A percentile compares a stretch with the other conserved stretches of the same genome.
phyloP scores from a whole-genome alignment of 2,888 invertebrate species.

The Morpho helenor region DNA sequence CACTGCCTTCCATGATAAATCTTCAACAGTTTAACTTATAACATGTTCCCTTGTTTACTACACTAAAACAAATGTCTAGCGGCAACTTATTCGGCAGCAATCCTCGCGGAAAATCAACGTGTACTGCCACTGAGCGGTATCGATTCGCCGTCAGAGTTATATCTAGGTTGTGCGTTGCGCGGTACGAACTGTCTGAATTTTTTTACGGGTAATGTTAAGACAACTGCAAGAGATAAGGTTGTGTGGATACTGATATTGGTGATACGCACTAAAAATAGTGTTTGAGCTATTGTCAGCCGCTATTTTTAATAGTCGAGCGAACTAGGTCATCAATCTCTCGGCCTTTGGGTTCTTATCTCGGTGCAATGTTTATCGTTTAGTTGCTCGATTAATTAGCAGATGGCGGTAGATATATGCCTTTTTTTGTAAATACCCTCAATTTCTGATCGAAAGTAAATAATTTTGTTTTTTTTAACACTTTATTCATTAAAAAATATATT shows the following conservation, averaged over 20 bases:
- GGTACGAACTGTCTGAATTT: constrained; percentile 31
- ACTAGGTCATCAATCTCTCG: constrained; percentile 64
- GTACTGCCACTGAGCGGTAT: constrained; percentile 48
- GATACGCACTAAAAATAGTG: constrained; percentile 73
- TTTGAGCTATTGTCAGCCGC: constrained; percentile 73
- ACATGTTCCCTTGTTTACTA: constrained; percentile 76
- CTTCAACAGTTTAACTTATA: constrained; percentile 42
- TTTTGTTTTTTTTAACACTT: too few species aligned
- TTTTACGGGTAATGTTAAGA: constrained; percentile 25
- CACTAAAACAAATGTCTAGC: constrained; percentile 60
- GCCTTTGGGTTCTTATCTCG: constrained; percentile 37
- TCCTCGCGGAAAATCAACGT: constrained; percentile 52
- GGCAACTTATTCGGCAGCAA: constrained; percentile 58
- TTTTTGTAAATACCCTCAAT: too few species aligned
- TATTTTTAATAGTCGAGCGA: constrained; percentile 73
- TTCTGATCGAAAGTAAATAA: too few species aligned
- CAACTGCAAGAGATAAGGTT: constrained; percentile 50
- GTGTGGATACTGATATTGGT: constrained; percentile 58
- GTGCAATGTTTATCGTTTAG: constrained; percentile 13
- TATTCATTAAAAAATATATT: too few species aligned
- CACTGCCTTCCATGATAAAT: constrained; percentile 55
- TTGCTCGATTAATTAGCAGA: constrained; percentile 30
- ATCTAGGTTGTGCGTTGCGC: constrained; percentile 54
- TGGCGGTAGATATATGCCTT: constrained; percentile 31
- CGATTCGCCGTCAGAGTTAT: constrained; percentile 39